Evolutionary conservation across 1,140 invertebrate species (phyloP).

Genomic region (Pteromalus puparum): DNA sequence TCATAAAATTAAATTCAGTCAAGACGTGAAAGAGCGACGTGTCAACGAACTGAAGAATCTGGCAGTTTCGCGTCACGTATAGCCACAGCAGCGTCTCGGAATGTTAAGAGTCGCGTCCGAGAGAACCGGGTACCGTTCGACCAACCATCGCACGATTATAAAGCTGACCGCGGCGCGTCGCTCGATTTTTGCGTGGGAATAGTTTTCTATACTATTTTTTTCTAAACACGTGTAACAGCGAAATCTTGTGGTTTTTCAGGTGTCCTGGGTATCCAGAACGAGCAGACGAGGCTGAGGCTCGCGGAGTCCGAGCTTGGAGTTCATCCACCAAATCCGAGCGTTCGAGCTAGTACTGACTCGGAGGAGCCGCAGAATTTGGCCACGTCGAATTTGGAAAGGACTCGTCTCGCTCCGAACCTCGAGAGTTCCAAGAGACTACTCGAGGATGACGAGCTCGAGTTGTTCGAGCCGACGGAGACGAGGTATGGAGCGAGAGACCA

Average conservation of each 20-base stretch:
- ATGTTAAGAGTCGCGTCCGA: too few relatives aligned
- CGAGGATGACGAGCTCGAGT: slow-evolving; percentile 45
- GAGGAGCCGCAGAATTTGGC: slow-evolving; percentile 48
- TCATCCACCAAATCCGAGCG: slow-evolving; percentile 47
- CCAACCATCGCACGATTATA: slow-evolving; percentile 41
- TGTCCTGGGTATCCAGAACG: slow-evolving; percentile 66
- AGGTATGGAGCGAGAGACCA: neutral
- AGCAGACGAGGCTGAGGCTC: slow-evolving; percentile 58
- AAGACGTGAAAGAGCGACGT: neutral
- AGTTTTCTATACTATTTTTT: neutral
- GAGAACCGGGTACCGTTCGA: slow-evolving; percentile 24
- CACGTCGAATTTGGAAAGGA: slow-evolving; percentile 59
- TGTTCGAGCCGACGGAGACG: slow-evolving; percentile 44
- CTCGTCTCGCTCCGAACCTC: slow-evolving; percentile 58
- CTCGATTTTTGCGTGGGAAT: slow-evolving; percentile 54
- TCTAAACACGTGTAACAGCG: too few relatives aligned
- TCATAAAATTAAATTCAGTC: too few relatives aligned
- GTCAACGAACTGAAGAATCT: too few relatives aligned
- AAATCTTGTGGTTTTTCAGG: slow-evolving; percentile 51
- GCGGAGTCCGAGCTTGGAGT: slow-evolving; percentile 61
- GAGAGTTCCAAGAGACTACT: slow-evolving; percentile 66
- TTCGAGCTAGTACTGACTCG: slow-evolving; percentile 60
- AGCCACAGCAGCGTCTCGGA: too few relatives aligned
- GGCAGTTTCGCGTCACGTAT: too few relatives aligned
- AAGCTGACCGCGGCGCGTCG: slow-evolving; percentile 49